These are phyloP conservation scores for Pseudoips prasinana DNA, from an alignment of 2,888 invertebrate species.

Conservation along the genomic window DNA sequence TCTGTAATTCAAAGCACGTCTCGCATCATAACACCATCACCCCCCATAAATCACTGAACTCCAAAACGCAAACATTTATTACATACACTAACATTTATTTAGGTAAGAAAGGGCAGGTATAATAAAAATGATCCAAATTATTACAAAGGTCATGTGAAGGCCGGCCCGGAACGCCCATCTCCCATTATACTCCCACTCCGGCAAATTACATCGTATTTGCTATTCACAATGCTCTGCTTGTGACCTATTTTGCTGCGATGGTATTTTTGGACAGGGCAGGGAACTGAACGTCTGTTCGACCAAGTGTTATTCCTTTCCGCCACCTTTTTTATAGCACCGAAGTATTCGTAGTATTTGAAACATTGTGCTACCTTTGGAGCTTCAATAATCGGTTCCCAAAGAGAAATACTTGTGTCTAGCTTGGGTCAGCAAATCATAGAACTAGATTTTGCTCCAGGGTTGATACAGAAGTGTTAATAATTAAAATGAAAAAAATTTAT, in stretches of 20 bases:
- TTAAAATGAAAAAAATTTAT: too few relatives aligned
- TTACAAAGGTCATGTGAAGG: conserved; percentile 33
- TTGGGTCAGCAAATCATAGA: too few relatives aligned
- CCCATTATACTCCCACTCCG: conserved; percentile 42
- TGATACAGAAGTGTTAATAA: too few relatives aligned
- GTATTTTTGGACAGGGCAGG: conserved; percentile 28
- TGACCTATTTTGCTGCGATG: conserved; percentile 39
- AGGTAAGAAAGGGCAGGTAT: conserved; percentile 38
- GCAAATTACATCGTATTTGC: conserved; percentile 48
- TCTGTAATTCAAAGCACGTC: conserved; percentile 9
- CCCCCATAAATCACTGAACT: conserved; percentile 28
- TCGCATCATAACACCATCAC: conserved; percentile 12
- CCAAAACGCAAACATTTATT: conserved; percentile 32
- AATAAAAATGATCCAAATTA: conserved; percentile 47
- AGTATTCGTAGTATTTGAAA: too few relatives aligned
- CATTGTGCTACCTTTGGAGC: too few relatives aligned
- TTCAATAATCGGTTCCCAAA: too few relatives aligned
- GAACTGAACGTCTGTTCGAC: conserved; percentile 21
- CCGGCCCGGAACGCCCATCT: conserved; percentile 23
- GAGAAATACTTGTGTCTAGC: too few relatives aligned
- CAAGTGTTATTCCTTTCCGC: too few relatives aligned
- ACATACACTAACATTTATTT: conserved; percentile 39
- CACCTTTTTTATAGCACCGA: too few relatives aligned
- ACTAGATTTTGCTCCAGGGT: too few relatives aligned
- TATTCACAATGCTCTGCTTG: conserved; percentile 42